Conservation (phyloP, 2,797 vertebrate genomes). For the Muraenolepis orangiensis region DNA sequence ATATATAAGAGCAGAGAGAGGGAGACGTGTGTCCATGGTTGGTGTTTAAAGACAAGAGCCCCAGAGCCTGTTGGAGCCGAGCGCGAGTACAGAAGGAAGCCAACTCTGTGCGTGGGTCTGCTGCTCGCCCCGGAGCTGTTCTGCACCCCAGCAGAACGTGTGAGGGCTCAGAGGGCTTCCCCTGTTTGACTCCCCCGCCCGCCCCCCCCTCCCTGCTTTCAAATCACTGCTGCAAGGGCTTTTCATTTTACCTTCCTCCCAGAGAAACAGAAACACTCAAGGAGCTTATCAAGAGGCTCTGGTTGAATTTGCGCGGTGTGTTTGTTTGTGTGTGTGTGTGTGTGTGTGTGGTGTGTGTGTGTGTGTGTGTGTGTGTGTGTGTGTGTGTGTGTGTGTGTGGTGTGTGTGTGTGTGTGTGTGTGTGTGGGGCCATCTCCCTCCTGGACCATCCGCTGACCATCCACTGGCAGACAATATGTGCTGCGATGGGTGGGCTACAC, state of each 20-base stretch:
- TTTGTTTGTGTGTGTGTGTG: not conserved
- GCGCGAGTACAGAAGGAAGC: constrained; percentile 13
- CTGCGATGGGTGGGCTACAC: not conserved
- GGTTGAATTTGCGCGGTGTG: not conserved
- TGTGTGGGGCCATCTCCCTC: not conserved
- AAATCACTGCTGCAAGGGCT: not conserved
- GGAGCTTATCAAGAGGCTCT: not conserved
- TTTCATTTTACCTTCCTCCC: not conserved
- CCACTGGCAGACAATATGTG: constrained; percentile 3
- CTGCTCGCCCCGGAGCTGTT: constrained; percentile 1
- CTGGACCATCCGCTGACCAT: not conserved
- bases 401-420: not conserved
- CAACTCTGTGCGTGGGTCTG: not conserved
- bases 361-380: not conserved
- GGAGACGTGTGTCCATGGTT: not conserved
- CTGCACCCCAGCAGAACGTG: not conserved
- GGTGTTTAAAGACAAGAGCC: constrained; percentile 1
- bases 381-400: not conserved
- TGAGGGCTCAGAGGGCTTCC: not conserved
- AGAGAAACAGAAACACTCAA: not conserved
- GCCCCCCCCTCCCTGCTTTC: no score
- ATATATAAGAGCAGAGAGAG: not conserved
- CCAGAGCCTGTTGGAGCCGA: constrained; percentile 1
- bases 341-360: not conserved
- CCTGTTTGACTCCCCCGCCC: not conserved